A percentile compares a stretch with the other conserved stretches of the same genome.
Evolutionary conservation across 1,140 invertebrate genomes (phyloP).

Genomic region (Conus ventricosus): DNA sequence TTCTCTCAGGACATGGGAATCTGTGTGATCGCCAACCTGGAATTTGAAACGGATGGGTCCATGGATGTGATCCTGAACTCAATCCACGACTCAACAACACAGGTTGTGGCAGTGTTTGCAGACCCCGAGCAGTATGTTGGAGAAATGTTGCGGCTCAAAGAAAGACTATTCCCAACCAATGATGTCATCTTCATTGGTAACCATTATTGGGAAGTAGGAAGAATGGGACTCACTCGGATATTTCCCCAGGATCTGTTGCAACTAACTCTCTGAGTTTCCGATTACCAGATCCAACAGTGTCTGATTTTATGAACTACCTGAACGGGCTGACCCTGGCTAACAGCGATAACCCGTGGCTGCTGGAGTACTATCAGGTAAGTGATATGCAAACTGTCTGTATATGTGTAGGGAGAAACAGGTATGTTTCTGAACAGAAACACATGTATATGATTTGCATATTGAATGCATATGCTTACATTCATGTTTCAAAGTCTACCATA

Average conservation of each 20-base stretch:
- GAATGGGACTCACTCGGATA: background rate
- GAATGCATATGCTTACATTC: no score
- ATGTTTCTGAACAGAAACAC: no score
- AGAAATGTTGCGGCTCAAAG: conserved; percentile 57
- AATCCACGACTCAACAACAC: conserved; percentile 56
- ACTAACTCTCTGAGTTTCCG: conserved; percentile 48
- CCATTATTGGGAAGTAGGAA: conserved; percentile 42
- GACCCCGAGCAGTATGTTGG: conserved; percentile 60
- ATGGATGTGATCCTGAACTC: conserved; percentile 56
- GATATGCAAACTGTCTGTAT: no score
- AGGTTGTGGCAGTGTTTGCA: conserved; percentile 68
- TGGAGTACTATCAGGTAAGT: conserved; percentile 60
- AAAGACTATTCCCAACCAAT: background rate
- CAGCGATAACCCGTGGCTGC: conserved; percentile 64
- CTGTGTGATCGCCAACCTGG: conserved; percentile 66
- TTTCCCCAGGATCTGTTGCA: background rate
- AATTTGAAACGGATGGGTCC: conserved; percentile 67
- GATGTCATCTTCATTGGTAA: conserved; percentile 64
- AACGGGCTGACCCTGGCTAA: background rate
- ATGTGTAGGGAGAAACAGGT: no score
- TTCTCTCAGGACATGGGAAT: conserved; percentile 52
- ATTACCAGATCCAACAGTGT: conserved; percentile 31
- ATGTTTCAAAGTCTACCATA: no score
- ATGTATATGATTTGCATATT: no score
- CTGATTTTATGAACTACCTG: conserved; percentile 46